Conservation (phyloP, 2,888 invertebrate species). For the Monoplex corrugatus region DNA sequence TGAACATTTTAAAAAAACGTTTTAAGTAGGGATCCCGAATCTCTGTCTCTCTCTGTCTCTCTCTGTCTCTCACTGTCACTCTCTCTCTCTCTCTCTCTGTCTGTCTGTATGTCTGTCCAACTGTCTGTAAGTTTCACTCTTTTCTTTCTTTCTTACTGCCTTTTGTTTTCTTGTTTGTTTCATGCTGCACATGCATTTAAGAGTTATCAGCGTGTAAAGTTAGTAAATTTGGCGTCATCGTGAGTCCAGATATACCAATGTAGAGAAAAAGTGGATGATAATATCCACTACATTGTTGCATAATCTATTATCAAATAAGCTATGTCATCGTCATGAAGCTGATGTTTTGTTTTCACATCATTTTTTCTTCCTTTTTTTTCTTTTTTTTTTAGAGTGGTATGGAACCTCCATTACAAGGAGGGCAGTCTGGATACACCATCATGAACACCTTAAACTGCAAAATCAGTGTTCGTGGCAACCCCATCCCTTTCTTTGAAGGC, state of each 20-base stretch:
- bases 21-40: neutral
- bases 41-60: too few relatives aligned
- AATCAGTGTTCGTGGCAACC: conserved; percentile 31
- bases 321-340: too few relatives aligned
- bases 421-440: conserved; percentile 47
- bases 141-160: conserved; percentile 6
- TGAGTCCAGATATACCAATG: too few relatives aligned
- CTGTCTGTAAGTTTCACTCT: neutral
- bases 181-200: too few relatives aligned
- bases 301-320: too few relatives aligned
- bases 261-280: too few relatives aligned
- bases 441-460: conserved; percentile 52
- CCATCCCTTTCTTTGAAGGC: conserved; percentile 34
- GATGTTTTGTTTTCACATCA: neutral
- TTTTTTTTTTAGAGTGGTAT: neutral
- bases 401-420: neutral
- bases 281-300: too few relatives aligned
- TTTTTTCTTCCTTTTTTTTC: neutral
- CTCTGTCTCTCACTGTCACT: conserved; percentile 27
- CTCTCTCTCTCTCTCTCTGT: conserved; percentile 14
- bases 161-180: neutral
- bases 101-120: conserved; percentile 3
- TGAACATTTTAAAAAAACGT: neutral
- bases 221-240: too few relatives aligned
- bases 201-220: too few relatives aligned